These are phyloP conservation scores for Zele albiditarsus DNA, from an alignment of 2,888 invertebrate genomes.

Conservation along the genomic window DNA sequence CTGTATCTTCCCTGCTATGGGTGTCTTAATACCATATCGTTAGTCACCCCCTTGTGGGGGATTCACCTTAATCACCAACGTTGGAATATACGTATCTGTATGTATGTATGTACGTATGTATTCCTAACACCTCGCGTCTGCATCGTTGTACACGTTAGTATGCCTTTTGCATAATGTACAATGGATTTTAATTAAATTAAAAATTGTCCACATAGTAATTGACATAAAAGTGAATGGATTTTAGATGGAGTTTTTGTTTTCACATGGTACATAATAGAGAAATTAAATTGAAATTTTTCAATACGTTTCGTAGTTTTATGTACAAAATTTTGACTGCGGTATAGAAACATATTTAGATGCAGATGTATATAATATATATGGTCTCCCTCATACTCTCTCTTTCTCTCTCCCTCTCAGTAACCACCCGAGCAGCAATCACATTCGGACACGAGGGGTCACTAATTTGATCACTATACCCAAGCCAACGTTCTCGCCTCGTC, in stretches of 20 bases:
- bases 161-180: conserved; percentile 46
- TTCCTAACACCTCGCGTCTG: conserved; percentile 14
- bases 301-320: too few species aligned
- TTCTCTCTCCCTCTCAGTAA: conserved; percentile 21
- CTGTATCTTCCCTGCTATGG: conserved; percentile 41
- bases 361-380: background rate
- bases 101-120: background rate
- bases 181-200: conserved; percentile 66
- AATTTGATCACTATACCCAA: conserved; percentile 65
- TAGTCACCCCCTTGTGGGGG: conserved; percentile 55
- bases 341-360: background rate
- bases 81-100: conserved; percentile 12
- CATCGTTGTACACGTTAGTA: conserved; percentile 20
- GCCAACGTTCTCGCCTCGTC: background rate
- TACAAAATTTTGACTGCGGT: too few species aligned
- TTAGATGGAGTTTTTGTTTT: background rate
- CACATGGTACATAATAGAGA: too few species aligned
- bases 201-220: conserved; percentile 31
- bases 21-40: conserved; percentile 60
- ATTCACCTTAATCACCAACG: conserved; percentile 43
- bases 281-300: too few species aligned
- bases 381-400: too few species aligned
- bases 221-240: background rate
- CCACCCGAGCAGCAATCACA: conserved; percentile 67
- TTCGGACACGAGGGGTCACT: conserved; percentile 68